Base-by-base conservation (phyloP, 1,140 invertebrate species). In the Neotoxoptera formosana region DNA sequence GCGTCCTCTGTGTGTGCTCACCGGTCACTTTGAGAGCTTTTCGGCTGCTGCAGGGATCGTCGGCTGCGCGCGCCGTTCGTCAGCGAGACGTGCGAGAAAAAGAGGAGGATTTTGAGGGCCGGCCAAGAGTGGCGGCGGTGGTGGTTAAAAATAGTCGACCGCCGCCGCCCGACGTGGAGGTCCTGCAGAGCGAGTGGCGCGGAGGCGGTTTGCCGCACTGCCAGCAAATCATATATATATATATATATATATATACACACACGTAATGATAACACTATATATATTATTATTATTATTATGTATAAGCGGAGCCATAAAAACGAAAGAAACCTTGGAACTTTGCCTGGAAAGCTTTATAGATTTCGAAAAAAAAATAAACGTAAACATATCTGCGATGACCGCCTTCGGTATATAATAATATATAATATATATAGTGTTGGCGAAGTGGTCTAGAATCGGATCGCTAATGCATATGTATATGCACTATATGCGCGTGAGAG, bases 101-200 rank as follows among this genome's bases (percentile, higher is more conserved):
- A 67, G 1, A 21, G 7, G 14, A n/a, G 34, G 45, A 41, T 93
- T 84, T 93, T 93, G 91, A 86, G 20, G 47, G 34, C n/a, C 4
- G 48, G 91, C 91, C 91, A 93, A 93, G 34, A 53, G 67, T 53
- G 21, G 21, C 47, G 67, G 67, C 34, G 30, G 30, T 6, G 23
- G 67, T 4, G 41, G 76, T 41, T 93, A 93, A 93, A 93, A 93
- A 93, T 93, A 93, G 34, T n/a, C 86, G 86, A 34, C 86, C 83
- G 41, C 36, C 36, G 36, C 81, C 81, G 60, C 60, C 60, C 17
- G 86, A n/a, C 86, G 47, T 20, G 86, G 47, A 41, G 23, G 86
- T 41, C 83, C 83, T 84, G 34, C 41, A 23, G 84, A 47, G 41
- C 41, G 4, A 30, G 41, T 41, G 84, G 84, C 36, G 51, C 88